Percentiles rank a stretch among this genome's conserved stretches.
Conservation (phyloP, 2,888 invertebrate genomes). For the Norana najaformis region DNA sequence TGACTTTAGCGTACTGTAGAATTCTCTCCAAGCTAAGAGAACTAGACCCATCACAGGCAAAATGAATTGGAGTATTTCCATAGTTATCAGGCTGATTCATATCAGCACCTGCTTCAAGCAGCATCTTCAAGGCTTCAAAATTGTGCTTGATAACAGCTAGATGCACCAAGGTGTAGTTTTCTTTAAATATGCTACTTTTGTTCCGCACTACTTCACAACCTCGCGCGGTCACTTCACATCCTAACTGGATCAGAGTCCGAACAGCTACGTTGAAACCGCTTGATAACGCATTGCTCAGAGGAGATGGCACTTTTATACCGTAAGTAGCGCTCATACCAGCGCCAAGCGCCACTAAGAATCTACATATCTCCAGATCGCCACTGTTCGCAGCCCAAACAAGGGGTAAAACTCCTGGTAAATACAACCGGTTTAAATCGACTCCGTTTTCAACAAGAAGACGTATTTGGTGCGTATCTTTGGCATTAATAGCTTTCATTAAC, state of each 20-base stretch:
- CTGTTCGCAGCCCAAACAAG: background rate
- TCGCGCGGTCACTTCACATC: background rate
- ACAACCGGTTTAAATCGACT: background rate
- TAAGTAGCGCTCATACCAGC: background rate
- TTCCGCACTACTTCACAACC: background rate
- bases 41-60: background rate
- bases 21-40: background rate
- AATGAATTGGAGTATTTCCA: background rate
- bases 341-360: background rate
- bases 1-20: background rate
- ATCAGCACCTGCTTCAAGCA: background rate
- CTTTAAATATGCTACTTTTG: background rate
- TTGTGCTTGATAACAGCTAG: background rate
- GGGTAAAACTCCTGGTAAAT: background rate
- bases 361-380: background rate
- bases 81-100: background rate
- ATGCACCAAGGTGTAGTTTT: background rate
- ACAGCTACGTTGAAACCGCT: background rate
- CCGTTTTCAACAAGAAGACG: background rate
- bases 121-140: background rate
- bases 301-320: background rate
- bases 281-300: constrained; percentile 5
- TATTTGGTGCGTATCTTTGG: background rate
- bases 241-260: background rate
- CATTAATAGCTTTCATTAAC: background rate